Base-by-base conservation (phyloP, 2,888 invertebrate genomes). In the Diogma glabrata region DNA sequence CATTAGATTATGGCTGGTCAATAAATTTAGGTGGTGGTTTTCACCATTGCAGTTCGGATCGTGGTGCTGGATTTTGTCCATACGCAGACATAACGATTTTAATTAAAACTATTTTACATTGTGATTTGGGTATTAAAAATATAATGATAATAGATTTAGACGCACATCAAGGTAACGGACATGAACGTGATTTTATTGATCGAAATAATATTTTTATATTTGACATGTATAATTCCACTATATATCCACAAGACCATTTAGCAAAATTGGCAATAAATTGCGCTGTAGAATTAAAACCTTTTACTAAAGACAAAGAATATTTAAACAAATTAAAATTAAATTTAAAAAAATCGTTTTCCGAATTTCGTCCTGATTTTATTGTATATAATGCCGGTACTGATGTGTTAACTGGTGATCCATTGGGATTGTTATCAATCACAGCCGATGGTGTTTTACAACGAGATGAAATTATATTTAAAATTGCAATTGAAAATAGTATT, bases 321-420 rank as follows among this genome's bases (percentile, higher is more conserved):
- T 71, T 90, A 60, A 66, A 70, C 3, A 76, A 78, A 60, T 72
- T 90, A 12, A 75, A 75, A 60, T 73, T 67, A 53, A 77, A 82
- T 61, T 70, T 90, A 17, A 75, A 76, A 57, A 76, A 72, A 38
- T 82, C 87, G 0, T 64, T 89, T 19, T 65, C 72, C 1, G 81
- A 85, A 61, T 91, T 87, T 63, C 70, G 70, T 49, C 88, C 92
- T 0, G 84, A 92, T 63, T 72, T 92, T 20, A 70, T 92, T 45
- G 77, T 93, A n/a, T 93, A 90, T 69, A 92, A 93, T 69, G 92
- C 93, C n/a, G 93, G 92, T 0, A 92, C 92, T 1, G 92, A 93
- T 65, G 74, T 90, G 26, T 68, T 93, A 30, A 75, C 77, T 53
- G 81, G 83, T 0, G 92, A 93, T 67, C 81, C 84, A 0, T 70